Conservation (phyloP, 2,113 vertebrate genomes). For the Girardinichthys multiradiatus region DNA sequence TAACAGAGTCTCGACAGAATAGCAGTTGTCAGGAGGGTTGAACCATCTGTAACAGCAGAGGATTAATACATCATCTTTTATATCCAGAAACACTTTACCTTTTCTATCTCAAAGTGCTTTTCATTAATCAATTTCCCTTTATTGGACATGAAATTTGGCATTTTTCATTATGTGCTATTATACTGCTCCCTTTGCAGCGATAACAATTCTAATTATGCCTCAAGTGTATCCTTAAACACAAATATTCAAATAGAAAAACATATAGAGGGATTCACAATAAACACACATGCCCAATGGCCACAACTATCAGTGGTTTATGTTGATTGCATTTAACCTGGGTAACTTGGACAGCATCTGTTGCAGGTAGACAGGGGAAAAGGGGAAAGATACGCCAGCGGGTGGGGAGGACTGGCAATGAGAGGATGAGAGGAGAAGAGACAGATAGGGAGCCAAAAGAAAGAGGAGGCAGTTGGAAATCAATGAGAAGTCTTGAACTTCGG, state of each 20-base stretch:
- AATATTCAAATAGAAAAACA: conserved; percentile 83
- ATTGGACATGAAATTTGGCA: conserved; percentile 97
- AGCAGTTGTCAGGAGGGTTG: conserved; percentile 99
- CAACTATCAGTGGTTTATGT: conserved; percentile 33
- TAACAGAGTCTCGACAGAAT: conserved; percentile 99
- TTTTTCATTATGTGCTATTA: conserved; percentile 98
- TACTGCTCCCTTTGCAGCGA: conserved; percentile 89
- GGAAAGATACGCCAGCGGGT: conserved; percentile 9
- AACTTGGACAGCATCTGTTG: conserved; percentile 27
- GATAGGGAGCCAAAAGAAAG: conserved; percentile 61
- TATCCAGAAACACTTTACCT: conserved; percentile 97
- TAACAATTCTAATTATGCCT: conserved; percentile 97
- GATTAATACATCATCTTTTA: conserved; percentile 99
- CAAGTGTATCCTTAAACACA: conserved; percentile 86
- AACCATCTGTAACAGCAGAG: conserved; percentile 99
- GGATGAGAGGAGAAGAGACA: conserved; percentile 64
- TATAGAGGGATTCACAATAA: conserved; percentile 30
- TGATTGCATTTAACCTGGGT: conserved; percentile 45
- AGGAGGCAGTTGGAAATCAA: conserved; percentile 59
- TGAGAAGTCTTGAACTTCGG: conserved; percentile 77
- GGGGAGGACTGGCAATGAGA: conserved; percentile 55
- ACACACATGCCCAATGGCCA: conserved; percentile 21
- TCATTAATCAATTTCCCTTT: conserved; percentile 99
- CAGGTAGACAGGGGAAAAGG: conserved; percentile 13
- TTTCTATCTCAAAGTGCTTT: conserved; percentile 97